These are phyloP conservation scores for Nesidiocoris tenuis DNA, from an alignment of 2,888 invertebrate genomes.

Conservation along the genomic window DNA sequence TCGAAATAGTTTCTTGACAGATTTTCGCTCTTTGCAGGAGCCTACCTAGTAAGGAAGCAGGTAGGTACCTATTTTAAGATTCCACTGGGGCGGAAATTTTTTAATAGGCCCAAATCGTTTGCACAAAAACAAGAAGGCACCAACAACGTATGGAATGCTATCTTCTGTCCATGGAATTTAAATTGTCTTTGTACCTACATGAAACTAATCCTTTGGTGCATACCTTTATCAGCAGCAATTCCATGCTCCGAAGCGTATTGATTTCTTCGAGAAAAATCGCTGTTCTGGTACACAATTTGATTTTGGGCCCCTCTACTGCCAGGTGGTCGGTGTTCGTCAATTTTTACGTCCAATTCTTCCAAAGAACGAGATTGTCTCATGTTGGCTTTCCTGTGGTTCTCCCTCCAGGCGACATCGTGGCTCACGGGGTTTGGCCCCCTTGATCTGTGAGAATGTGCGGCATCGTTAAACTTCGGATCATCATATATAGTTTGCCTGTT, in stretches of 20 bases:
- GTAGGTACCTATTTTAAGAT: too few relatives aligned
- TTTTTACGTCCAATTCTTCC: constrained; percentile 68
- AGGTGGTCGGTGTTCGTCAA: constrained; percentile 14
- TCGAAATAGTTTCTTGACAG: too few relatives aligned
- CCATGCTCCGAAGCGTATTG: constrained; percentile 11
- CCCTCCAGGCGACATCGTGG: constrained; percentile 54
- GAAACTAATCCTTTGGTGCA: too few relatives aligned
- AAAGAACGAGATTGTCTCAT: constrained; percentile 60
- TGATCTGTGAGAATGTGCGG: not conserved
- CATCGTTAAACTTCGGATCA: not conserved
- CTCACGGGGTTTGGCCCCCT: not conserved
- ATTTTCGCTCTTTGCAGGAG: too few relatives aligned
- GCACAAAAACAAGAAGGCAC: too few relatives aligned
- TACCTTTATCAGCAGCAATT: constrained; percentile 32
- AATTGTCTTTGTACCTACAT: too few relatives aligned
- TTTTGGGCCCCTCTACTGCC: not conserved
- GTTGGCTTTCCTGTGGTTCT: constrained; percentile 43
- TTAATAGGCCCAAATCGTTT: too few relatives aligned
- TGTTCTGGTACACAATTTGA: constrained; percentile 37
- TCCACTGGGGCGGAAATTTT: too few relatives aligned
- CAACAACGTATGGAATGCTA: too few relatives aligned
- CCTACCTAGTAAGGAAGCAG: too few relatives aligned
- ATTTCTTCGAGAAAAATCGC: constrained; percentile 12
- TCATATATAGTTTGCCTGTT: not conserved
- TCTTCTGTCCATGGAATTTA: too few relatives aligned